Percentiles rank a stretch among this genome's conserved stretches.
Conservation (phyloP, 2,888 invertebrate species). For the Panopea generosa region DNA sequence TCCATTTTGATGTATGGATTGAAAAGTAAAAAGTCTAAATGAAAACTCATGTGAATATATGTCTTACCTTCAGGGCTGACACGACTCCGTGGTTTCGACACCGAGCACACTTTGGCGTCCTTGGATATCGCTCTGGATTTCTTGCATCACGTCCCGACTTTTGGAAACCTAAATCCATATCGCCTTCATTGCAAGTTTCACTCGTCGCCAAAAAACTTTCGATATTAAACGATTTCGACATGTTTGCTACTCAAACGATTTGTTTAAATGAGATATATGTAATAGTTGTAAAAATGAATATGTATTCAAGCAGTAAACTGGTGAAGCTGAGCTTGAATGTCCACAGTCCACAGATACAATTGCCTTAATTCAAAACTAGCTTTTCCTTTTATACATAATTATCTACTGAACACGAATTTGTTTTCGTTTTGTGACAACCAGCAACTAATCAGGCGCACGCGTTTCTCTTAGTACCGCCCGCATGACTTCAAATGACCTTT, state of each 20-base stretch:
- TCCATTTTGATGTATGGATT: too few relatives aligned
- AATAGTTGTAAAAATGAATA: too few relatives aligned
- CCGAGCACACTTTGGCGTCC: conserved; percentile 98
- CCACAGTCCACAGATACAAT: too few relatives aligned
- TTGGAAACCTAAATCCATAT: not conserved
- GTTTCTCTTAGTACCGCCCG: too few relatives aligned
- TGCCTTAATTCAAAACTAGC: not conserved
- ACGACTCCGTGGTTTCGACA: conserved; percentile 99
- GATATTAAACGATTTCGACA: conserved; percentile 38
- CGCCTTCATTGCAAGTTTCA: not conserved
- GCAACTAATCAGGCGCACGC: too few relatives aligned
- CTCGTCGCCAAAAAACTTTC: conserved; percentile 30
- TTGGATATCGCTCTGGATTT: conserved; percentile 93
- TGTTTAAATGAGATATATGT: not conserved
- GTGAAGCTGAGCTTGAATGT: too few relatives aligned
- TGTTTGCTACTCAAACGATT: conserved; percentile 1
- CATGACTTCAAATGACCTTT: too few relatives aligned
- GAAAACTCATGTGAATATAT: not conserved
- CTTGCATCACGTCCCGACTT: conserved; percentile 4
- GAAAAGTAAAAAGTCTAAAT: too few relatives aligned
- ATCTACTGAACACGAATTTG: too few relatives aligned
- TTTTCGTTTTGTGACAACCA: too few relatives aligned
- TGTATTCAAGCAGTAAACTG: too few relatives aligned
- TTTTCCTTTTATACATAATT: too few relatives aligned
- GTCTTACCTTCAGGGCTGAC: conserved; percentile 91